Evolutionary conservation across 2,797 vertebrate genomes (phyloP).

Genomic region (Dermochelys coriacea): DNA sequence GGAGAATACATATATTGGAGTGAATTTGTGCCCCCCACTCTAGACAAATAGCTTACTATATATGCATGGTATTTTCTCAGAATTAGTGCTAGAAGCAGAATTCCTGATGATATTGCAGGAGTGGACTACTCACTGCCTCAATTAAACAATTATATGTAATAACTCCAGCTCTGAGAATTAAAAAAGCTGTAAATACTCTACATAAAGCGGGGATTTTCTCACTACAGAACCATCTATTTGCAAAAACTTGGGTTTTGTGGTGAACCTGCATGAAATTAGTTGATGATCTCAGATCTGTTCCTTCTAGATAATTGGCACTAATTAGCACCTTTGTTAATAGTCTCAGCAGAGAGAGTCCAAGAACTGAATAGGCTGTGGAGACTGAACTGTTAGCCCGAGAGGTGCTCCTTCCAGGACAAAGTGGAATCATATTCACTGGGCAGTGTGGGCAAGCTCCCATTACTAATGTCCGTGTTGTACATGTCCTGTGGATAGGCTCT

Average conservation of each 20-base stretch:
- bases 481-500: constrained; percentile 20
- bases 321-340: background rate
- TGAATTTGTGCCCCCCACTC: background rate
- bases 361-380: background rate
- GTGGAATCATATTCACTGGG: background rate
- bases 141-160: background rate
- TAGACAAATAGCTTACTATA: background rate
- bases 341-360: constrained; percentile 10
- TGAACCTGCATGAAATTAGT: background rate
- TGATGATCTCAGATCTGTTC: background rate
- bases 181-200: background rate
- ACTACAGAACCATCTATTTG: background rate
- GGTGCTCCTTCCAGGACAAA: background rate
- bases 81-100: constrained; percentile 8
- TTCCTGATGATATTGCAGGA: background rate
- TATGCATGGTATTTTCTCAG: background rate
- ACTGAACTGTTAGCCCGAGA: background rate
- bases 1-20: background rate
- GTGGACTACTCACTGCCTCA: background rate
- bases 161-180: background rate
- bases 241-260: background rate
- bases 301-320: background rate
- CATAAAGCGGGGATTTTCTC: background rate
- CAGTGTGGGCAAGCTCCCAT: background rate
- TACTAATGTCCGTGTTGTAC: background rate